phyloP scores from a whole-genome alignment of 2,797 vertebrate species.

The Lutjanus argentimaculatus region DNA sequence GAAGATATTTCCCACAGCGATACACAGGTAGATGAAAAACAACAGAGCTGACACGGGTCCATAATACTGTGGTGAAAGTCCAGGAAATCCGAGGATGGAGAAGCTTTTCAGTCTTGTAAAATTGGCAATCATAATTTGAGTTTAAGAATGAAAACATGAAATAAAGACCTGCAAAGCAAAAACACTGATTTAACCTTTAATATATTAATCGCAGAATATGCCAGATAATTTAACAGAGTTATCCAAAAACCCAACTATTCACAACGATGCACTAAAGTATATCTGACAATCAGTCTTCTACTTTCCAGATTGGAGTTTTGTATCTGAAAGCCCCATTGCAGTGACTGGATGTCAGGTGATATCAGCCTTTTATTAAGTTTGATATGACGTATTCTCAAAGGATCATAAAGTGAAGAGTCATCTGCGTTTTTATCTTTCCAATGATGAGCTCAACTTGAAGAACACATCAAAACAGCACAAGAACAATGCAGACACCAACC shows the following conservation, averaged over 20 bases:
- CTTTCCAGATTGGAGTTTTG: background rate
- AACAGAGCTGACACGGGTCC: constrained; percentile 64
- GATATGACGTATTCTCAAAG: constrained; percentile 22
- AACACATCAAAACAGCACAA: background rate
- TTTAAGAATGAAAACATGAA: background rate
- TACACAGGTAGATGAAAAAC: constrained; percentile 71
- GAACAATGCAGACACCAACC: too few relatives aligned
- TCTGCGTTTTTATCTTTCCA: background rate
- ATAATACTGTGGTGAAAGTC: constrained; percentile 69
- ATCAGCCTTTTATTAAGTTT: constrained; percentile 25
- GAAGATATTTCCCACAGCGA: constrained; percentile 79
- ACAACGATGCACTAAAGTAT: background rate
- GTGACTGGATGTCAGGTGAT: background rate
- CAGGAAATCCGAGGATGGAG: constrained; percentile 82
- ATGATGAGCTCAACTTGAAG: background rate
- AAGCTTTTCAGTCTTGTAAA: constrained; percentile 69
- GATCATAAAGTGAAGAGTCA: background rate
- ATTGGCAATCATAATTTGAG: constrained; percentile 54
- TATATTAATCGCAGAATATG: background rate
- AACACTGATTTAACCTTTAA: background rate
- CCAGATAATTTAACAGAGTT: background rate
- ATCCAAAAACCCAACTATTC: background rate
- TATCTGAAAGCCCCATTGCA: background rate
- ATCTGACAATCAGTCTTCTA: background rate
- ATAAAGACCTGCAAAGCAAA: background rate